Evolutionary conservation across 2,797 vertebrate genomes (phyloP).

Genomic region (Malacoctenus gilli): DNA sequence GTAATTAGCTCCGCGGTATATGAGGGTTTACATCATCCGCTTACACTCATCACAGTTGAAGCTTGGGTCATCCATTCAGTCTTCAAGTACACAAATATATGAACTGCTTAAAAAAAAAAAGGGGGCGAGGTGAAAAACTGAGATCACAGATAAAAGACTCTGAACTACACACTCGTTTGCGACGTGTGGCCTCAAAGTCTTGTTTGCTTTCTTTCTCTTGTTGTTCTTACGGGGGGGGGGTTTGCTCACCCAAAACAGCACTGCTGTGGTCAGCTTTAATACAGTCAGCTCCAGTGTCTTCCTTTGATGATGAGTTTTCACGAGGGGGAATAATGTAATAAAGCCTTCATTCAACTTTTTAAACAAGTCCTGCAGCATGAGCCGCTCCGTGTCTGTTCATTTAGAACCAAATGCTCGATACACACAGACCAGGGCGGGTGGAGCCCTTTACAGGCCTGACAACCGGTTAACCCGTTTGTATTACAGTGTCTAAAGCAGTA

Average conservation of each 20-base stretch:
- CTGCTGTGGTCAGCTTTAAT: background rate
- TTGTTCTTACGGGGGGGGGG: no score
- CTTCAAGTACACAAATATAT: background rate
- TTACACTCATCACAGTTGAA: constrained; percentile 40
- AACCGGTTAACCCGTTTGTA: no score
- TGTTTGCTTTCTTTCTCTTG: no score
- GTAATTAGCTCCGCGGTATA: constrained; percentile 55
- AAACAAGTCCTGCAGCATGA: constrained; percentile 24
- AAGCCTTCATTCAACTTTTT: constrained; percentile 27
- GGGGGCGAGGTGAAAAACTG: no score
- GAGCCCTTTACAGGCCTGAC: no score
- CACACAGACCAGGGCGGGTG: no score
- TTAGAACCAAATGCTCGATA: background rate
- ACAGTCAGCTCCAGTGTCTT: constrained; percentile 8
- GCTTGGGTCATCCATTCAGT: constrained; percentile 41
- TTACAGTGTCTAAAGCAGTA: no score
- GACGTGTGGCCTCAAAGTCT: no score
- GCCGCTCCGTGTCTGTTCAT: background rate
- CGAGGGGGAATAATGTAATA: constrained; percentile 30
- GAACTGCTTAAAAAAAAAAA: background rate
- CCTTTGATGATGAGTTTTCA: constrained; percentile 39
- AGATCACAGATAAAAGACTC: no score
- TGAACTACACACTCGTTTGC: no score
- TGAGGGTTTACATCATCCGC: constrained; percentile 66
- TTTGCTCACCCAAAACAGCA: background rate